Evolutionary conservation across 2,797 vertebrate species (phyloP).

Genomic region (Tokudaia tokunoshimensis): DNA sequence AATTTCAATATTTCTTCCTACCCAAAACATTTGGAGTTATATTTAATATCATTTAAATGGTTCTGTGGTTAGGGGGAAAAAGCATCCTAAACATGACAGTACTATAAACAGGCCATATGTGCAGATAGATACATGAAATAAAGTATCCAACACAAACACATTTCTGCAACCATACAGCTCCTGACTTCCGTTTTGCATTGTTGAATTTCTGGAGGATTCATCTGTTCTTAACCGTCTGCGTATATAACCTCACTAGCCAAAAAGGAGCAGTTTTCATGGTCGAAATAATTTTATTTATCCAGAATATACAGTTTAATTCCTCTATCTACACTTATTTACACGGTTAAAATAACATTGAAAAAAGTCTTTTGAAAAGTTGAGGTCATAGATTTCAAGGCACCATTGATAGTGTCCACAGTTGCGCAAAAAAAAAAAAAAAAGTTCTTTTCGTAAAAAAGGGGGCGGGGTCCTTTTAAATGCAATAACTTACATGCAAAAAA

Average conservation of each 20-base stretch:
- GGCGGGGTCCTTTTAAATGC: constrained; percentile 94
- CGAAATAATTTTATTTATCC: constrained; percentile 94
- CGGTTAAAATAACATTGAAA: constrained; percentile 91
- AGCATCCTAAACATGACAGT: constrained; percentile 49
- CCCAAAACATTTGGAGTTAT: constrained; percentile 51
- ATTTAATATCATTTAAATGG: constrained; percentile 62
- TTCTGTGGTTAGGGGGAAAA: constrained; percentile 51
- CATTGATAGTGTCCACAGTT: constrained; percentile 94
- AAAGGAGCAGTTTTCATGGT: constrained; percentile 82
- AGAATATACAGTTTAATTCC: constrained; percentile 94
- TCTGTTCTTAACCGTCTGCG: constrained; percentile 54
- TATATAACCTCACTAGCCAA: constrained; percentile 40
- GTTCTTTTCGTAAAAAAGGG: constrained; percentile 91
- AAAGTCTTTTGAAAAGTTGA: constrained; percentile 92
- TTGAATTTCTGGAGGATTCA: constrained; percentile 39
- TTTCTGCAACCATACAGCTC: background rate
- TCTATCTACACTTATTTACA: constrained; percentile 94
- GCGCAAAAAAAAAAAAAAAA: constrained; percentile 88
- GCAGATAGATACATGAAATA: constrained; percentile 33
- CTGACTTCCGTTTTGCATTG: background rate
- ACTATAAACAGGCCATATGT: constrained; percentile 50
- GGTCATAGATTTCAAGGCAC: constrained; percentile 94
- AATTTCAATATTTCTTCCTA: constrained; percentile 71
- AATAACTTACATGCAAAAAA: constrained; percentile 99
- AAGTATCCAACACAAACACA: constrained; percentile 4